A percentile compares a stretch with the other conserved stretches of the same genome.
These are phyloP conservation scores for Ectropis grisescens DNA, from an alignment of 1,140 invertebrate genomes.

Conservation along the genomic window DNA sequence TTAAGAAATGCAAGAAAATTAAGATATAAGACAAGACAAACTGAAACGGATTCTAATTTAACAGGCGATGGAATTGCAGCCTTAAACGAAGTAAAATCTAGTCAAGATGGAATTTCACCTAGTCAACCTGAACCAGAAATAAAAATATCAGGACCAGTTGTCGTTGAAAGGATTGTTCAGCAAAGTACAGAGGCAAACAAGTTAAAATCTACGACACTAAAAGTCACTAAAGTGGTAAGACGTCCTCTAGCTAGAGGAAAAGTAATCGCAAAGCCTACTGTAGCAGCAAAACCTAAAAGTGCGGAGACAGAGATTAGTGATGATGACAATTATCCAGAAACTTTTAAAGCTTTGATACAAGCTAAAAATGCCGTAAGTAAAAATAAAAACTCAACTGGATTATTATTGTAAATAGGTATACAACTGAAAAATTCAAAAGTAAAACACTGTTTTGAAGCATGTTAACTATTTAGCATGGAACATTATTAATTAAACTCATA, in stretches of 20 bases:
- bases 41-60: slow-evolving; percentile 56
- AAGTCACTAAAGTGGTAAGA: slow-evolving; percentile 36
- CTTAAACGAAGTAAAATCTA: slow-evolving; percentile 43
- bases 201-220: slow-evolving; percentile 24
- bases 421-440: neutral
- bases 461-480: too few species aligned
- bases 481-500: too few species aligned
- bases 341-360: slow-evolving; percentile 61
- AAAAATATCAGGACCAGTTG: slow-evolving; percentile 12
- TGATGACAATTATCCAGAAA: slow-evolving; percentile 60
- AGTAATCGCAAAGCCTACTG: slow-evolving; percentile 21
- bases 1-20: slow-evolving; percentile 45
- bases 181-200: slow-evolving; percentile 28
- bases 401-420: too few species aligned
- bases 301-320: slow-evolving; percentile 50
- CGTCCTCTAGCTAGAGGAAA: slow-evolving; percentile 37
- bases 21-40: slow-evolving; percentile 39
- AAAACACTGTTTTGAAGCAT: neutral
- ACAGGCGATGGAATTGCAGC: slow-evolving; percentile 42
- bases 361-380: slow-evolving; percentile 60
- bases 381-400: too few species aligned
- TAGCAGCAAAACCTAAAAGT: slow-evolving; percentile 23
- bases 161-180: slow-evolving; percentile 21
- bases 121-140: slow-evolving; percentile 35
- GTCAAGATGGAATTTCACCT: slow-evolving; percentile 36